Evolutionary conservation across 2,888 invertebrate species (phyloP).

Genomic region (Drosophila limbata): DNA sequence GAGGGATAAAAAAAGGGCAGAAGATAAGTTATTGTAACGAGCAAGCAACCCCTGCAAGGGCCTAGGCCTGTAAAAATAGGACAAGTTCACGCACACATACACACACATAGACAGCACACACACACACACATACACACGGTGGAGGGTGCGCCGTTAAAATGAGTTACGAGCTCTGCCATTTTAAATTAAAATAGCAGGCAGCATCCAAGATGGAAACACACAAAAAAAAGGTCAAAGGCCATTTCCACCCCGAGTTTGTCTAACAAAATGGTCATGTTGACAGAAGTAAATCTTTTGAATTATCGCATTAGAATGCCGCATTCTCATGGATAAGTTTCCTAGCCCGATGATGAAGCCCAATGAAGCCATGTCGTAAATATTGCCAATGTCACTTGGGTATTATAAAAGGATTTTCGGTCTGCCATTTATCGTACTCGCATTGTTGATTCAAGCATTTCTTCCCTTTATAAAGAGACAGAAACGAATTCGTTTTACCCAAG

Average conservation of each 20-base stretch:
- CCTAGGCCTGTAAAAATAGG: conserved; percentile 74
- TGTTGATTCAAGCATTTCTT: conserved; percentile 66
- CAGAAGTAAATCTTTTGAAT: conserved; percentile 85
- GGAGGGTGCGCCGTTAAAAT: conserved; percentile 81
- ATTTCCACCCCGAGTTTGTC: conserved; percentile 67
- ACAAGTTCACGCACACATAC: conserved; percentile 63
- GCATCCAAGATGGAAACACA: conserved; percentile 64
- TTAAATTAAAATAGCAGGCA: conserved; percentile 81
- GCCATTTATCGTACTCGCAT: conserved; percentile 37
- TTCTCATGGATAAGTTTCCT: conserved; percentile 71
- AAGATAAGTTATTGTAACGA: conserved; percentile 82
- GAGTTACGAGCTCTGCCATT: conserved; percentile 84
- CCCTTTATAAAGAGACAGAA: not conserved
- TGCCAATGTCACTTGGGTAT: conserved; percentile 69
- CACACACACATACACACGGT: conserved; percentile 46
- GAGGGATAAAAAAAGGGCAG: conserved; percentile 69
- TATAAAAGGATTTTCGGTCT: conserved; percentile 77
- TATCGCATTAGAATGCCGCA: conserved; percentile 82
- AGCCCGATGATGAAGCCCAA: conserved; percentile 47
- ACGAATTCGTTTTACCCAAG: not conserved
- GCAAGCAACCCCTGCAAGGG: conserved; percentile 74
- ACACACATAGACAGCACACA: conserved; percentile 38
- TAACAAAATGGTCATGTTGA: conserved; percentile 83
- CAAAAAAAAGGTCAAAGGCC: conserved; percentile 75
- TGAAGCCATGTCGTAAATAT: conserved; percentile 83